phyloP scores from a whole-genome alignment of 1,140 invertebrate genomes.

The Psilanteris sp. region DNA sequence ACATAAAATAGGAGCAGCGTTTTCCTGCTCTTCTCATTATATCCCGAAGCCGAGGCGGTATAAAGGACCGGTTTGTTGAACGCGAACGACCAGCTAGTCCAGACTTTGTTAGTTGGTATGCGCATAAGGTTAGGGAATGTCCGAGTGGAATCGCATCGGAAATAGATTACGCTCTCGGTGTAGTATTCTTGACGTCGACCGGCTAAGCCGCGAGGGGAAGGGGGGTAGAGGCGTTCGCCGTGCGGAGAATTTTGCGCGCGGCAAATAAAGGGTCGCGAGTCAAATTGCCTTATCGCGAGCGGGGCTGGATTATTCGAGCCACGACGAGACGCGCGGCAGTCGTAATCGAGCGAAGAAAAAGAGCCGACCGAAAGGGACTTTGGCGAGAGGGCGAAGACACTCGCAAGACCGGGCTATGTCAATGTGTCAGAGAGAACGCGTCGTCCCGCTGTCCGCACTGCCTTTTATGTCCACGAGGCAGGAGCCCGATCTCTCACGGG shows the following conservation, averaged over 20 bases:
- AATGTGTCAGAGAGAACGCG: constrained; percentile 61
- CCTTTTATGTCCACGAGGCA: constrained; percentile 54
- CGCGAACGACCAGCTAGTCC: constrained; percentile 50
- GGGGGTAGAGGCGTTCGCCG: not conserved
- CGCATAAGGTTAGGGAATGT: constrained; percentile 46
- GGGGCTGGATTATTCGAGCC: too few species aligned
- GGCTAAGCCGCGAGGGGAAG: not conserved
- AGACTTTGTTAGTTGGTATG: constrained; percentile 51
- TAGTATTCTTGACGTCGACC: constrained; percentile 28
- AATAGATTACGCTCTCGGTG: constrained; percentile 31
- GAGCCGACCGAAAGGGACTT: constrained; percentile 3
- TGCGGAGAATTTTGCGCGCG: constrained; percentile 5
- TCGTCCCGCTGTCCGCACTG: constrained; percentile 17
- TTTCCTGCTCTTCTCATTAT: constrained; percentile 47
- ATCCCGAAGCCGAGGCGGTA: constrained; percentile 21
- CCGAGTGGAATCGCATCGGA: constrained; percentile 43
- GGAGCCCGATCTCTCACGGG: constrained; percentile 46
- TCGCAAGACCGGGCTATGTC: constrained; percentile 34
- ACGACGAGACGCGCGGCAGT: too few species aligned
- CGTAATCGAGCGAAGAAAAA: constrained; percentile 17
- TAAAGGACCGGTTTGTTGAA: constrained; percentile 57
- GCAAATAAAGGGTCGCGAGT: not conserved
- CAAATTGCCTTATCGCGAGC: not conserved
- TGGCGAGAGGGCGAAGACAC: constrained; percentile 14
- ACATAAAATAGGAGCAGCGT: constrained; percentile 58